A percentile compares a stretch with the other conserved stretches of the same genome.
Conservation (phyloP, 2,113 vertebrate genomes). For the Cynoglossus semilaevis region DNA sequence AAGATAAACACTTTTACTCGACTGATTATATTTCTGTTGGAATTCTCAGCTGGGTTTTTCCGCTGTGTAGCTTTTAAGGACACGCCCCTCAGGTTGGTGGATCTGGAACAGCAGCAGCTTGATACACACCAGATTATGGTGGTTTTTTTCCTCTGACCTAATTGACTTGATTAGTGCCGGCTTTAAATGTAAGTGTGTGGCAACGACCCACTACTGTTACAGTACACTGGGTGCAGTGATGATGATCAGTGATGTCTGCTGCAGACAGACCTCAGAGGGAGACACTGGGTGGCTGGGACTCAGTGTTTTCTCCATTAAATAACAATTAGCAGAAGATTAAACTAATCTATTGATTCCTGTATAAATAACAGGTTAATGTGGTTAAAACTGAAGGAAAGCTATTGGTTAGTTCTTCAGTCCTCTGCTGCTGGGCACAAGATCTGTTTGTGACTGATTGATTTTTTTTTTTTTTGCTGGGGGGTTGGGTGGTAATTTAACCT, state of each 20-base stretch:
- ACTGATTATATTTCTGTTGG: not conserved
- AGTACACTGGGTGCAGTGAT: constrained; percentile 11
- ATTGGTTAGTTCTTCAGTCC: not conserved
- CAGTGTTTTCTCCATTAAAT: not conserved
- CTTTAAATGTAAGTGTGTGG: constrained; percentile 72
- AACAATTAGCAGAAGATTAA: not conserved
- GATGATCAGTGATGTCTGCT: constrained; percentile 14
- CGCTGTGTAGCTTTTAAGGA: constrained; percentile 27
- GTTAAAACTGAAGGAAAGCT: not conserved
- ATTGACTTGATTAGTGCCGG: constrained; percentile 71
- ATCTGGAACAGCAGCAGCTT: constrained; percentile 40
- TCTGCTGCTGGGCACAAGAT: no score
- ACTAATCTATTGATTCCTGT: not conserved
- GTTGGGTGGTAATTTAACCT: no score
- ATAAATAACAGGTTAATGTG: not conserved
- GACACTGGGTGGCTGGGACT: not conserved
- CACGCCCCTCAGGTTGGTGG: constrained; percentile 44
- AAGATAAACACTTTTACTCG: no score
- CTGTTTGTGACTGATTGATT: no score
- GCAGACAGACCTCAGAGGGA: constrained; percentile 14
- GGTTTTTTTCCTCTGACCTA: constrained; percentile 64
- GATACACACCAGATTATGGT: constrained; percentile 53
- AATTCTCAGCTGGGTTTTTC: constrained; percentile 22
- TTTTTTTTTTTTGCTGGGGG: no score
- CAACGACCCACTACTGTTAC: constrained; percentile 57